Percentiles rank a stretch among this genome's conserved stretches.
These are phyloP conservation scores for Drosophila atripex DNA, from an alignment of 2,888 invertebrate genomes.

Conservation along the genomic window DNA sequence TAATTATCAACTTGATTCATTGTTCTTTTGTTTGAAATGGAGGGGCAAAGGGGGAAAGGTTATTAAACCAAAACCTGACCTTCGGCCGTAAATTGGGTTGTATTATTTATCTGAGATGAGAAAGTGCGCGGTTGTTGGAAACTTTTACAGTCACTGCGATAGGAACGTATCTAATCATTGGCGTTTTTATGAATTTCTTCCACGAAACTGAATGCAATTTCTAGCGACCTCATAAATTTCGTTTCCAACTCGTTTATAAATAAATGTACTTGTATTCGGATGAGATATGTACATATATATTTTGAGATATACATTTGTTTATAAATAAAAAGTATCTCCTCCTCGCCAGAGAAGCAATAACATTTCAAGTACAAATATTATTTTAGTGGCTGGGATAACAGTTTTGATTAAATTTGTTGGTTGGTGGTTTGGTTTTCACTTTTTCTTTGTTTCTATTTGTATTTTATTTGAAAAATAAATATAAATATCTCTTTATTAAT, in stretches of 20 bases:
- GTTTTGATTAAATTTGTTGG: too few species aligned
- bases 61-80: constrained; percentile 17
- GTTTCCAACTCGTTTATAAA: constrained; percentile 29
- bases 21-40: constrained; percentile 19
- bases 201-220: constrained; percentile 33
- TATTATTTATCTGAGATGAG: constrained; percentile 16
- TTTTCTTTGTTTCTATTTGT: too few species aligned
- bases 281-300: too few species aligned
- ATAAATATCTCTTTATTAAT: too few species aligned
- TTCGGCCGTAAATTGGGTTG: constrained; percentile 17
- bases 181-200: constrained; percentile 19
- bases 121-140: constrained; percentile 7
- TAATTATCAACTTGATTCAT: constrained; percentile 15
- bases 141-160: constrained; percentile 14
- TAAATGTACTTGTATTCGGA: constrained; percentile 4
- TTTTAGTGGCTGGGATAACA: too few species aligned
- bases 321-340: too few species aligned
- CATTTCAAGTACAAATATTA: too few species aligned
- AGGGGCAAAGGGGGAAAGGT: background rate
- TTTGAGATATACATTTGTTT: too few species aligned
- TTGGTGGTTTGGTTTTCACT: too few species aligned
- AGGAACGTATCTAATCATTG: constrained; percentile 29
- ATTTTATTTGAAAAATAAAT: too few species aligned
- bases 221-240: constrained; percentile 31
- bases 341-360: too few species aligned